These are phyloP conservation scores for Proctacanthus coquilletti DNA, from an alignment of 1,140 invertebrate species.

Conservation along the genomic window DNA sequence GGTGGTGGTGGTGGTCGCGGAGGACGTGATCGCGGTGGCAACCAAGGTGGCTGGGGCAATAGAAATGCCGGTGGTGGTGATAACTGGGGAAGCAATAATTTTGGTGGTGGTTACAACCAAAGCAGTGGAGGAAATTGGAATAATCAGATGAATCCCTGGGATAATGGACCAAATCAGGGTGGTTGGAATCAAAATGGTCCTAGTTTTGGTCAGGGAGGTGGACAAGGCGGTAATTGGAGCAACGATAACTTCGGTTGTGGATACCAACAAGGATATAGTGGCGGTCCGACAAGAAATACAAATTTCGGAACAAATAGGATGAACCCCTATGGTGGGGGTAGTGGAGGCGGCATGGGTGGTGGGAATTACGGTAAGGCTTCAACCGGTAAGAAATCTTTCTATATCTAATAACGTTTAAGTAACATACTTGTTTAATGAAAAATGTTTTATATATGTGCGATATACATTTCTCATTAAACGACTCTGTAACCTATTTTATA, in stretches of 20 bases:
- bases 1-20: too few relatives aligned
- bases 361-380: too few relatives aligned
- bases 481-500: too few relatives aligned
- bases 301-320: slow-evolving; percentile 39
- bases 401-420: too few relatives aligned
- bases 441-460: too few relatives aligned
- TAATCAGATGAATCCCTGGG: slow-evolving; percentile 6
- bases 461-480: too few relatives aligned
- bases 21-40: slow-evolving; percentile 21
- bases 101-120: slow-evolving; percentile 19
- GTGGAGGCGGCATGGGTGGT: too few relatives aligned
- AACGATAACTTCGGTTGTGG: slow-evolving; percentile 51
- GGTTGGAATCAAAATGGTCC: slow-evolving; percentile 25
- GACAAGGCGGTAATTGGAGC: slow-evolving; percentile 28
- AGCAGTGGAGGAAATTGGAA: slow-evolving; percentile 30
- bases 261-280: slow-evolving; percentile 59
- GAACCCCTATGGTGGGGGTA: slow-evolving; percentile 31
- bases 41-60: slow-evolving; percentile 11
- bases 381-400: too few relatives aligned
- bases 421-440: too few relatives aligned
- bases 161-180: slow-evolving; percentile 13
- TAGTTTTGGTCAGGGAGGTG: slow-evolving; percentile 24
- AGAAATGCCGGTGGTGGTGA: slow-evolving; percentile 8
- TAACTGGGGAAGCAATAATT: slow-evolving; percentile 11
- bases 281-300: slow-evolving; percentile 50